phyloP scores from a whole-genome alignment of 2,888 invertebrate species.

The Lycia hirtaria region DNA sequence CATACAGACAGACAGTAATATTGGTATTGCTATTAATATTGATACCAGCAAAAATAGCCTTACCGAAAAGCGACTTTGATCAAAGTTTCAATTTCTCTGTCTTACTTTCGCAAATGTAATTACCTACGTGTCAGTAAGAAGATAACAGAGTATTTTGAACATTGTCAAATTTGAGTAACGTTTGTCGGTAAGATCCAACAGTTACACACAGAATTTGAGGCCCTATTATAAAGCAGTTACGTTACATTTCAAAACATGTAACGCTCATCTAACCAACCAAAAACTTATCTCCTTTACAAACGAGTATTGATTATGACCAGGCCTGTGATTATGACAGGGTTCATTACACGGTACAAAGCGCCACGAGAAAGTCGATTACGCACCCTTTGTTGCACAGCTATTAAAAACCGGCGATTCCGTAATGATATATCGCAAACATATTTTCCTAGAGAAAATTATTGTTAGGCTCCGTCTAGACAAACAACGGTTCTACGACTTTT shows the following conservation, averaged over 20 bases:
- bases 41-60: too few relatives aligned
- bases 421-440: slow-evolving; percentile 17
- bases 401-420: slow-evolving; percentile 14
- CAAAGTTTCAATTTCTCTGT: too few relatives aligned
- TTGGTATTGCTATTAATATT: too few relatives aligned
- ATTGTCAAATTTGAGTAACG: too few relatives aligned
- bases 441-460: slow-evolving; percentile 17
- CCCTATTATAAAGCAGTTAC: too few relatives aligned
- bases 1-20: too few relatives aligned
- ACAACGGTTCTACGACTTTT: slow-evolving; percentile 29
- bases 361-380: slow-evolving; percentile 12
- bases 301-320: slow-evolving; percentile 1
- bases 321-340: slow-evolving; percentile 46
- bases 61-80: too few relatives aligned
- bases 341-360: slow-evolving; percentile 42
- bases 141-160: too few relatives aligned
- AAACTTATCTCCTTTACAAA: background rate
- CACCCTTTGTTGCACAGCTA: slow-evolving; percentile 13
- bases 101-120: too few relatives aligned
- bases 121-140: too few relatives aligned
- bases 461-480: slow-evolving; percentile 35
- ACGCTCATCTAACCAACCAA: background rate
- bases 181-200: too few relatives aligned
- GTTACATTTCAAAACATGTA: background rate
- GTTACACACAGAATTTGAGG: too few relatives aligned